Evolutionary conservation across 2,797 vertebrate species (phyloP).

Genomic region (Capromys pilorides): DNA sequence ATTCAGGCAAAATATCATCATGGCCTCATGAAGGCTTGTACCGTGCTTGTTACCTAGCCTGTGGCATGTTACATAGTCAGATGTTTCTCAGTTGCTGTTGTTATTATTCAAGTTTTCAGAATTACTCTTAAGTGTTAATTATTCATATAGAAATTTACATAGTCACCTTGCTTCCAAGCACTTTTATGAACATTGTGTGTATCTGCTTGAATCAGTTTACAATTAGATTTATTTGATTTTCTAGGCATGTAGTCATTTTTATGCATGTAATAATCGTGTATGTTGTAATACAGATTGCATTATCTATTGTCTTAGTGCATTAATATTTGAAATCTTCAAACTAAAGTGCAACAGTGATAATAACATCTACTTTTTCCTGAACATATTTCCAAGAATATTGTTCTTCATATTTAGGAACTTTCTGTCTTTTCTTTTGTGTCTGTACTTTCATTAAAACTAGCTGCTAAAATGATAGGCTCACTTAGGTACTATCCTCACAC

Average conservation of each 20-base stretch:
- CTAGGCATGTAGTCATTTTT: background rate
- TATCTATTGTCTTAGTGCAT: background rate
- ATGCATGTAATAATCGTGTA: background rate
- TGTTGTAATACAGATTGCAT: background rate
- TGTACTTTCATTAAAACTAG: background rate
- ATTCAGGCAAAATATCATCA: background rate
- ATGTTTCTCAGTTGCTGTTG: background rate
- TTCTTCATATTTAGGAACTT: constrained; percentile 49
- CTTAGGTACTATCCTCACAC: background rate
- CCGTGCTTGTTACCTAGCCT: background rate
- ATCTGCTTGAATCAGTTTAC: background rate
- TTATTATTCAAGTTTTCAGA: background rate
- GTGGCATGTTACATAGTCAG: background rate
- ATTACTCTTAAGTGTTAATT: background rate
- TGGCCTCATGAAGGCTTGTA: background rate
- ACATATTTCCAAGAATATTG: constrained; percentile 13
- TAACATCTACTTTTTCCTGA: background rate
- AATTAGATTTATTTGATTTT: constrained; percentile 13
- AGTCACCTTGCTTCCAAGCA: constrained; percentile 8
- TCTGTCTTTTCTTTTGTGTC: constrained; percentile 24
- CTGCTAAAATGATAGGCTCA: background rate
- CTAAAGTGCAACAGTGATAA: background rate
- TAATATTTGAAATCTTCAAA: constrained; percentile 30
- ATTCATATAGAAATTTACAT: background rate
- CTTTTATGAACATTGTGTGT: background rate